Base-by-base conservation (phyloP, 2,797 vertebrate genomes). In the Limosa lapponica region DNA sequence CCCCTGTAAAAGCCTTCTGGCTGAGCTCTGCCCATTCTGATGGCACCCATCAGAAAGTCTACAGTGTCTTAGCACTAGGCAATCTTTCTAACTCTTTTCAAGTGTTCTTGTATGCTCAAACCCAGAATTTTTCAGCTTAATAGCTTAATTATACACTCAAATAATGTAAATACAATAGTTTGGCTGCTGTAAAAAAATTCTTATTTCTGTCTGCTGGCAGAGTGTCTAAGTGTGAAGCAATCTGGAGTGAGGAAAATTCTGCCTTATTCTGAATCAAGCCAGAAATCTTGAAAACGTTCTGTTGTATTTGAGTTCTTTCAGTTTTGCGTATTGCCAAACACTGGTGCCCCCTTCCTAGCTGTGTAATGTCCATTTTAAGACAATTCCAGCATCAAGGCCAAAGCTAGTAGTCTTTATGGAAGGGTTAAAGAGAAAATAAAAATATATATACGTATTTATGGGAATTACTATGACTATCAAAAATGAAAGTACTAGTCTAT, bases 161-260 rank as follows among this genome's bases (percentile, higher is more conserved):
- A 93, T 96, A 96, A 97, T 84, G 37, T 93, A 98, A 97, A 98
- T 97, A 97, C 83, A 95, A 93, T 96, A 89, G 87, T 97, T 95
- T 48, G 77, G 67, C 70, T 91, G 88, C 74, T 67, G 82, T 91
- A 77, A 86, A 96, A 95, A 94, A 91, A 77, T 81, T 85, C 82
- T 87, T 95, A 70, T 96, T 97, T 97, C 96, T 89, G 83, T 91
- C 84, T 88, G 79, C 77, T 97, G 97, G 91, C 94, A 95, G 58
- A 20, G 39, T 78, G 51, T 95, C 3, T 87, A 91, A 96, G 87
- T 77, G 87, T 82, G 84, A 97, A 95, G 87, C 72, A 96, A 96
- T 97, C 82, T 97, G 82, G 94, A 97, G 82, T 46, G 82, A 88
- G 90, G 74, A 97, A 95, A 95, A 95, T 87, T 96, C 71, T 92